Percentiles rank a stretch among this genome's conserved stretches.
Conservation (phyloP, 2,888 invertebrate species). For the Rapana venosa region DNA sequence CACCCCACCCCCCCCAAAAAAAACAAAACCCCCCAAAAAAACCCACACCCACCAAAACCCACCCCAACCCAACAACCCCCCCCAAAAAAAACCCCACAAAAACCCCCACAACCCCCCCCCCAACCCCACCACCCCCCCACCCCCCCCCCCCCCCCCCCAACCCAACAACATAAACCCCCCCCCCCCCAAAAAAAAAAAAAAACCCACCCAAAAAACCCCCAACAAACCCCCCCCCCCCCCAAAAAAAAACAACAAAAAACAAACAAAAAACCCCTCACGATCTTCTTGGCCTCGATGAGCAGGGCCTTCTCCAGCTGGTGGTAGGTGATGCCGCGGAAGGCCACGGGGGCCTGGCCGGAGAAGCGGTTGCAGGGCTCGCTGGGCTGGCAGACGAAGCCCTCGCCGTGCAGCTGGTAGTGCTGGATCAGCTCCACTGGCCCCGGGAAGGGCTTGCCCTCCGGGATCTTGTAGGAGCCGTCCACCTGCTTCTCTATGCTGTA, state of each 20-base stretch:
- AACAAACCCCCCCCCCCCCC: background rate
- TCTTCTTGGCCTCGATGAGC: constrained; percentile 62
- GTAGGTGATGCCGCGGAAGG: constrained; percentile 76
- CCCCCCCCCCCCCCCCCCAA: background rate
- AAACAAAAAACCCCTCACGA: constrained; percentile 18
- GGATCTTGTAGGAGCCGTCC: constrained; percentile 76
- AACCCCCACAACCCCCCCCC: no score
- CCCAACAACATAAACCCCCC: background rate
- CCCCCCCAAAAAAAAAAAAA: no score
- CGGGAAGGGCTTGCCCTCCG: constrained; percentile 73
- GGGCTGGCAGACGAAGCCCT: constrained; percentile 76
- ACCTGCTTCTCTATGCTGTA: constrained; percentile 77
- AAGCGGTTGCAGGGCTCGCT: constrained; percentile 69
- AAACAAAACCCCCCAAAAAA: no score
- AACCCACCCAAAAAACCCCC: background rate
- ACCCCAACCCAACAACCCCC: no score
- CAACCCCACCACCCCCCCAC: no score
- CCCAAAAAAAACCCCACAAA: no score
- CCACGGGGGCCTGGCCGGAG: constrained; percentile 70
- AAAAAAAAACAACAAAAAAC: background rate
- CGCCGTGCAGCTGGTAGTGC: constrained; percentile 71
- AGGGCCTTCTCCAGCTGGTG: constrained; percentile 73
- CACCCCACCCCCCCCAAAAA: no score
- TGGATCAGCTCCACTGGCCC: constrained; percentile 77
- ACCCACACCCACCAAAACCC: no score